phyloP scores from a whole-genome alignment of 1,140 invertebrate species.

The Ephestia elutella region DNA sequence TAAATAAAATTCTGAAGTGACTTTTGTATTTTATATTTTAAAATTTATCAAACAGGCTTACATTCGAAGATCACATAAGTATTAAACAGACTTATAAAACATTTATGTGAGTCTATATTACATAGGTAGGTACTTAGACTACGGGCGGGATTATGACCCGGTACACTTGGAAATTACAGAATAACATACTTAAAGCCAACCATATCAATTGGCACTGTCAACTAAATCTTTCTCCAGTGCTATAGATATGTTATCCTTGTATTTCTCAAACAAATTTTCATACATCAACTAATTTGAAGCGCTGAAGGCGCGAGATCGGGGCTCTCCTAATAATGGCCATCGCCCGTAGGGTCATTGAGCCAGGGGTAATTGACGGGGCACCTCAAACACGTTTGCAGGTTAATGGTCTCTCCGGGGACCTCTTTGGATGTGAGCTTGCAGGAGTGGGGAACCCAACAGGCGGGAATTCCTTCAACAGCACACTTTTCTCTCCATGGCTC shows the following conservation, averaged over 20 bases:
- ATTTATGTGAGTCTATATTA: constrained; percentile 76
- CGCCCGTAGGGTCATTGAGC: constrained; percentile 93
- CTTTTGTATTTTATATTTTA: constrained; percentile 64
- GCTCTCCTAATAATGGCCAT: constrained; percentile 88
- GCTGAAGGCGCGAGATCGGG: constrained; percentile 57
- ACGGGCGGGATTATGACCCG: constrained; percentile 73
- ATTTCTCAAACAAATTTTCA: constrained; percentile 50
- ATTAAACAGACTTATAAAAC: constrained; percentile 75
- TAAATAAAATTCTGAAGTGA: constrained; percentile 15
- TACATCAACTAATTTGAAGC: constrained; percentile 64
- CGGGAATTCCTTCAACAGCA: constrained; percentile 83
- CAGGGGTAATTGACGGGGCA: constrained; percentile 96
- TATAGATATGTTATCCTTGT: constrained; percentile 54
- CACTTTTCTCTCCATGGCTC: constrained; percentile 97
- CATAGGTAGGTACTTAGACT: constrained; percentile 74
- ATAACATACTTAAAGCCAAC: constrained; percentile 49
- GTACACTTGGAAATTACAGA: constrained; percentile 66
- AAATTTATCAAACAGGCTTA: constrained; percentile 74
- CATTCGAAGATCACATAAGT: constrained; percentile 73
- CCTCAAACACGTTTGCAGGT: constrained; percentile 92
- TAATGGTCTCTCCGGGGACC: constrained; percentile 93
- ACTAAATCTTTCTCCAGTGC: constrained; percentile 11
- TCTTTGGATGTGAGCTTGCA: constrained; percentile 94
- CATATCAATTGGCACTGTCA: constrained; percentile 5
- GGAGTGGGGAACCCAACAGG: constrained; percentile 90